phyloP scores from a whole-genome alignment of 2,113 vertebrate genomes.

The Probosciger aterrimus region DNA sequence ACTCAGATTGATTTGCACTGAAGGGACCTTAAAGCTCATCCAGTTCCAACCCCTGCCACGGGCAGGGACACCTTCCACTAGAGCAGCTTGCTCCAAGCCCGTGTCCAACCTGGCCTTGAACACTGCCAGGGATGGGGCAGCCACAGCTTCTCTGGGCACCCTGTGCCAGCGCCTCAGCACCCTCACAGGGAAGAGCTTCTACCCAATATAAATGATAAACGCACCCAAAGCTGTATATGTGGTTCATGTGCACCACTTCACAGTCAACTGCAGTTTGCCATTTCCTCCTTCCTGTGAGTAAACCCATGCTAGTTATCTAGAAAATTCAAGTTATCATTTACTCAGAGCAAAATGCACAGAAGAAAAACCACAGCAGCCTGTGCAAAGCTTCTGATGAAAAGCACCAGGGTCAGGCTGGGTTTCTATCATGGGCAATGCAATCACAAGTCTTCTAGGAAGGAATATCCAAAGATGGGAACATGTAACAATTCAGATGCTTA shows the following conservation, averaged over 20 bases:
- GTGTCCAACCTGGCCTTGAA: too few species aligned
- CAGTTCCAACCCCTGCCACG: background rate
- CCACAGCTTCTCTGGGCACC: background rate
- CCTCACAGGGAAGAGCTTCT: background rate
- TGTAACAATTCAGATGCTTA: background rate
- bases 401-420: background rate
- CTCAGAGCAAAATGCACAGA: background rate
- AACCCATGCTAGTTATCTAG: background rate
- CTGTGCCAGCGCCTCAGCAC: background rate
- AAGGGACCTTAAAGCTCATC: background rate
- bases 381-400: background rate
- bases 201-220: background rate
- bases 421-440: rapidly evolving
- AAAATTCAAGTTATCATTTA: background rate
- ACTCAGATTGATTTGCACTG: background rate
- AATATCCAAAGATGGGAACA: background rate
- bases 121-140: background rate
- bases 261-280: background rate
- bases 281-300: slow-evolving; percentile 28
- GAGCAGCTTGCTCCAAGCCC: background rate
- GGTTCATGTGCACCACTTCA: background rate
- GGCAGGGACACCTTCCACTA: background rate
- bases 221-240: too few species aligned
- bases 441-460: background rate
- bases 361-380: background rate